Base-by-base conservation (phyloP, 2,113 vertebrate genomes). In the Sturnira hondurensis region DNA sequence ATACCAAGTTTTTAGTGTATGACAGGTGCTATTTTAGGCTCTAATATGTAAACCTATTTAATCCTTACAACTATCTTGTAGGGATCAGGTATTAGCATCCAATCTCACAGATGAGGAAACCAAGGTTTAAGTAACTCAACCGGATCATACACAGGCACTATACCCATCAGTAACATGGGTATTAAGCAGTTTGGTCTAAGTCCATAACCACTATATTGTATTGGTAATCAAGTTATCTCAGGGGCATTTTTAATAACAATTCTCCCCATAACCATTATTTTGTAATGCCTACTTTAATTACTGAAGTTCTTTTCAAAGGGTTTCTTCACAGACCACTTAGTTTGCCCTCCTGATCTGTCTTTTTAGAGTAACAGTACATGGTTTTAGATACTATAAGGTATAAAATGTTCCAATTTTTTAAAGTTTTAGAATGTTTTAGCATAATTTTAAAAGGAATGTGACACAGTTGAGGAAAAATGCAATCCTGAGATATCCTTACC, bases 401-500 rank as follows among this genome's bases (percentile, higher is more conserved):
- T 83, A 93, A 85, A 78, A 86, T 82, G 16, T 78, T 86, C 95
- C 93, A 84, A 54, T 84, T 85, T 87, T 93, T 81, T 4, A 41
- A 96, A 92, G 15, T 81, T 92, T 77, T 78, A 95, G 61, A 13
- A 43, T n/a, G 14, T 45, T 58, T 91, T 61, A 82, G 54, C 28
- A 56, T 20, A 86, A 90, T 58, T 71, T 36, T 94, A 78, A 89
- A 58, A 86, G 12, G 67, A 96, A 20, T 41, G 86, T 26, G 15
- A 91, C 56, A 15, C n/a, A 86, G 11, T 65, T 86, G 45, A 89
- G 43, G 45, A 84, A 92, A 89, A 96, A 76, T 19, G 41, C 16
- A 86, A 45, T 92, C 67, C 95, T 94, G 87, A 93, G 47, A n/a
- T 67, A 83, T 61, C 88, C 98, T 98, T 97, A 99, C 99, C 99